phyloP scores from a whole-genome alignment of 2,113 vertebrate genomes.

The Misgurnus anguillicaudatus region DNA sequence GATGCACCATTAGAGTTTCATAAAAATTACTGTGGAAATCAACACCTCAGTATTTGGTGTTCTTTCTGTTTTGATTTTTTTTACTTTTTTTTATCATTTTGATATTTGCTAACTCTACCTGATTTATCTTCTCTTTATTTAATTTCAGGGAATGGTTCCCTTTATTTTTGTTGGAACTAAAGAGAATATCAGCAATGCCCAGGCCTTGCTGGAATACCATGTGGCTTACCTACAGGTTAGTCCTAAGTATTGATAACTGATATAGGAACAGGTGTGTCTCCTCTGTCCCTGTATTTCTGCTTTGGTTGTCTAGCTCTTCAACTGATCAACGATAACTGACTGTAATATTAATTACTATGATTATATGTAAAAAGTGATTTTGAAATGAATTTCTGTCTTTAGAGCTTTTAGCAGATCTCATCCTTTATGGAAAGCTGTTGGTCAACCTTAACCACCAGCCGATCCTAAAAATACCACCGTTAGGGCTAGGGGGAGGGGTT shows the following conservation, averaged over 20 bases:
- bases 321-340: too few relatives aligned
- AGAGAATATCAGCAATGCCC: conserved; percentile 92
- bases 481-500: conserved; percentile 46
- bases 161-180: conserved; percentile 92
- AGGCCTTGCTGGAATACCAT: conserved; percentile 90
- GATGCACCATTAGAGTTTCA: neutral
- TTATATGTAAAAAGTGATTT: neutral
- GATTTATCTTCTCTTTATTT: too few relatives aligned
- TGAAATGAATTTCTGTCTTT: conserved; percentile 30
- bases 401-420: conserved; percentile 59
- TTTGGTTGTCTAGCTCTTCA: too few relatives aligned
- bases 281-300: neutral
- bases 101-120: too few relatives aligned
- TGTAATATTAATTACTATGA: too few relatives aligned
- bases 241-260: neutral
- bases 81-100: too few relatives aligned
- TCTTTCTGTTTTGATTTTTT: too few relatives aligned
- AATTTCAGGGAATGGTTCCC: conserved; percentile 86
- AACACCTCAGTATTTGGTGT: neutral
- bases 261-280: neutral
- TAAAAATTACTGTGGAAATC: conserved; percentile 9
- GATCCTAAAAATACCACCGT: conserved; percentile 70
- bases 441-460: conserved; percentile 67
- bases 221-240: conserved; percentile 89
- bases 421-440: conserved; percentile 67